These are phyloP conservation scores for Brachionus koreanus DNA, from an alignment of 1,140 invertebrate genomes.

Conservation along the genomic window DNA sequence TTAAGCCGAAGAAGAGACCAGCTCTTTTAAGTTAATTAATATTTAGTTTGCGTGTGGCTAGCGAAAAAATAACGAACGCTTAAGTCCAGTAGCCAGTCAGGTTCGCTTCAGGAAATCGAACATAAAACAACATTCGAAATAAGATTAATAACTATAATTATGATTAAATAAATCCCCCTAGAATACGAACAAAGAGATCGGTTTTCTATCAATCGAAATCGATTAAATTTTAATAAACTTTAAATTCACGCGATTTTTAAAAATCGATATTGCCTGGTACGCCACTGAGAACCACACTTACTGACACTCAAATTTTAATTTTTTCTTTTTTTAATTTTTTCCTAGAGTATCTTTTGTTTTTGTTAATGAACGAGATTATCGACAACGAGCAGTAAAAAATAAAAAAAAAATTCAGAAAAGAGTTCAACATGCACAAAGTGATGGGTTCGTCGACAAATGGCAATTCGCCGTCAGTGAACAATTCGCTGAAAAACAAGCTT, in stretches of 20 bases:
- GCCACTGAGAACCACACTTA: not conserved
- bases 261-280: not conserved
- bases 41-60: constrained; percentile 32
- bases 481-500: not conserved
- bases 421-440: not conserved
- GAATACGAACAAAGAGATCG: not conserved
- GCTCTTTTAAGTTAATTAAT: constrained; percentile 32
- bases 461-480: not conserved
- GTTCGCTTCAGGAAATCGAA: constrained; percentile 41
- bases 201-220: constrained; percentile 33
- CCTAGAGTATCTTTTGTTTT: not conserved
- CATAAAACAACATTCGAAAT: not conserved
- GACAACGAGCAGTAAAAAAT: not conserved
- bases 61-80: not conserved
- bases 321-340: constrained; percentile 2
- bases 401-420: not conserved
- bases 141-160: constrained; percentile 38
- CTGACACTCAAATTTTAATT: not conserved
- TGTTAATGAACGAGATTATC: constrained; percentile 26
- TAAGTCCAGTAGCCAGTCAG: constrained; percentile 17
- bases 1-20: not conserved
- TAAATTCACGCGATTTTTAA: constrained; percentile 31
- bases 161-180: constrained; percentile 20
- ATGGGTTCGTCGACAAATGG: not conserved
- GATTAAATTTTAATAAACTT: constrained; percentile 41